Percentiles rank a stretch among this genome's conserved stretches.
phyloP scores from a whole-genome alignment of 2,113 vertebrate genomes.

The Gobio gobio region DNA sequence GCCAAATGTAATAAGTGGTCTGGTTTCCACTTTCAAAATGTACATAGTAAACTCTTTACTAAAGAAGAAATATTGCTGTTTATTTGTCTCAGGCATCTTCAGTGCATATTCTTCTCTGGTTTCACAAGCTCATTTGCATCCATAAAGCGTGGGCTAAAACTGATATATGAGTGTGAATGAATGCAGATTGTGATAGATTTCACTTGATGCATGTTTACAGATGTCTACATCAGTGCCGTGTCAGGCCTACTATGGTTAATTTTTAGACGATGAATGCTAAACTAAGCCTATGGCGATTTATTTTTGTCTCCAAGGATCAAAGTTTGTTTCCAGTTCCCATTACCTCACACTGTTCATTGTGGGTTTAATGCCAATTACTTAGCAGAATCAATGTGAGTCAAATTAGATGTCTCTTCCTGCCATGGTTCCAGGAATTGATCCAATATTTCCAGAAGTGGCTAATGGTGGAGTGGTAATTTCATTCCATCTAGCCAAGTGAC shows the following conservation, averaged over 20 bases:
- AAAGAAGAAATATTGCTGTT: background rate
- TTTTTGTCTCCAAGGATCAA: constrained; percentile 56
- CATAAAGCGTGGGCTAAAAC: background rate
- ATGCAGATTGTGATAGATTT: background rate
- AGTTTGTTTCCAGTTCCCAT: constrained; percentile 66
- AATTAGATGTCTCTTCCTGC: constrained; percentile 58
- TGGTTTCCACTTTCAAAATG: constrained; percentile 32
- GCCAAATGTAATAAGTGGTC: constrained; percentile 25
- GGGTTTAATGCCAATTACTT: constrained; percentile 55
- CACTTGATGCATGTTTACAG: background rate
- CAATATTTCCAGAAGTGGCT: constrained; percentile 67
- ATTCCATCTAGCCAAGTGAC: constrained; percentile 56
- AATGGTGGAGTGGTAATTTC: constrained; percentile 61
- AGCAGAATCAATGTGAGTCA: constrained; percentile 63
- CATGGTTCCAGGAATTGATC: constrained; percentile 68
- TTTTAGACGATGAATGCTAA: background rate
- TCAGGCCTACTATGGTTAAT: background rate
- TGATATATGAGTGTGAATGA: background rate
- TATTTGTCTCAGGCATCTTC: background rate
- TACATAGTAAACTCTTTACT: constrained; percentile 44
- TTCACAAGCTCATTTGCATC: background rate
- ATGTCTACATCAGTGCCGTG: background rate
- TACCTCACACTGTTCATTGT: constrained; percentile 58
- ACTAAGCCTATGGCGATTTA: background rate
- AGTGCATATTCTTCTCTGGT: background rate